Evolutionary conservation across 2,888 invertebrate species (phyloP).

Genomic region (Ophion slaviceki): DNA sequence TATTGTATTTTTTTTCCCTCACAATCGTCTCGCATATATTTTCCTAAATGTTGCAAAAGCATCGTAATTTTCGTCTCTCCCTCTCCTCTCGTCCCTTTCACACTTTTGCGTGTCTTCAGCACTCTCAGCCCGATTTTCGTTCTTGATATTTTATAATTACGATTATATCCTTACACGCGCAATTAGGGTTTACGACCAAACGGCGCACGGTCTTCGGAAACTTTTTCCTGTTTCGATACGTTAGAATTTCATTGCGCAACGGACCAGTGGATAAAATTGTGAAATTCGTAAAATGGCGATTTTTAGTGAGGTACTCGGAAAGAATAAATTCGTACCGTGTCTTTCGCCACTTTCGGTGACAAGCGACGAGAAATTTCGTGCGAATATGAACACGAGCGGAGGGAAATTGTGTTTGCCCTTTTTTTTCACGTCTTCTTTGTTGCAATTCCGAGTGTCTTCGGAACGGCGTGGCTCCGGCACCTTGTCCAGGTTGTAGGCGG

Average conservation of each 20-base stretch:
- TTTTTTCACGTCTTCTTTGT: slow-evolving; percentile 15
- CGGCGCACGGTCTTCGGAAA: neutral
- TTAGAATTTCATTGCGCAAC: neutral
- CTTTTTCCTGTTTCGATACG: neutral
- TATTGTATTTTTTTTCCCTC: neutral
- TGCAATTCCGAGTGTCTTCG: slow-evolving; percentile 71
- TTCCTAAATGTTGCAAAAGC: neutral
- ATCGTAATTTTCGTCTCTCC: neutral
- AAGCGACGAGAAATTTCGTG: slow-evolving; percentile 20
- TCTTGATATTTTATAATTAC: neutral
- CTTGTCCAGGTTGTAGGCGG: slow-evolving; percentile 77
- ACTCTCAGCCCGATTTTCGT: neutral
- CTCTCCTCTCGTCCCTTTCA: neutral
- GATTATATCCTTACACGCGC: neutral
- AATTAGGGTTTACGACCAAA: neutral
- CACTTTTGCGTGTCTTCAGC: neutral
- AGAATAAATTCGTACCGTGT: neutral
- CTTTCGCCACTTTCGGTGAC: slow-evolving; percentile 21
- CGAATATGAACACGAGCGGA: slow-evolving; percentile 25
- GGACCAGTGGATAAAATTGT: neutral
- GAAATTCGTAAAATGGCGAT: neutral
- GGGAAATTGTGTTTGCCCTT: neutral
- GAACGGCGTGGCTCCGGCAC: slow-evolving; percentile 74
- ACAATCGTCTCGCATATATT: neutral
- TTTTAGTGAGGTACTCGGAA: neutral